A percentile compares a stretch with the other conserved stretches of the same genome.
These are phyloP conservation scores for Gouania willdenowi DNA, from an alignment of 2,797 vertebrate species.

Conservation along the genomic window DNA sequence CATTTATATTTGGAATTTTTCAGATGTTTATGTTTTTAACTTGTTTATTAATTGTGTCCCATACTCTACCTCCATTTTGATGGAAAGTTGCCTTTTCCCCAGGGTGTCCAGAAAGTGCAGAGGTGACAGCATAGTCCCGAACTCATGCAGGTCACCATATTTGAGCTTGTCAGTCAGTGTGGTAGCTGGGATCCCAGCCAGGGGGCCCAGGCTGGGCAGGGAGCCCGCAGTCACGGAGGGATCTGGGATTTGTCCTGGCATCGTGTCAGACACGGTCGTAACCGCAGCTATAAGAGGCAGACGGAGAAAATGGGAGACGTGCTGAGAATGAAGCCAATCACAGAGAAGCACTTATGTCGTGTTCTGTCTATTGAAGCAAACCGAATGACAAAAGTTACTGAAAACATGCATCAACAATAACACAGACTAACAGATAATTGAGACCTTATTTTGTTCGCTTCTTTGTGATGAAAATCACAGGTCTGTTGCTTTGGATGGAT, in stretches of 20 bases:
- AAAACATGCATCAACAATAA: conserved; percentile 6
- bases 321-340: conserved; percentile 18
- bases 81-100: conserved; percentile 84
- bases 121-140: conserved; percentile 88
- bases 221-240: conserved; percentile 89
- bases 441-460: conserved; percentile 6
- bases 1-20: too few species aligned
- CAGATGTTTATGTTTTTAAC: too few species aligned
- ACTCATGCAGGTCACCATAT: conserved; percentile 87
- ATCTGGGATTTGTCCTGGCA: conserved; percentile 97
- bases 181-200: conserved; percentile 86
- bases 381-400: background rate
- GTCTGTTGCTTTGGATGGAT: conserved; percentile 43
- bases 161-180: conserved; percentile 88
- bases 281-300: conserved; percentile 68
- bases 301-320: conserved; percentile 27
- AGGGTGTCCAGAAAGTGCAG: conserved; percentile 91
- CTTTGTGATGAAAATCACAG: conserved; percentile 44
- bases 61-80: conserved; percentile 89
- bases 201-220: conserved; percentile 84
- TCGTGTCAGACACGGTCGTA: conserved; percentile 83
- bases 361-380: background rate
- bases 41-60: too few species aligned
- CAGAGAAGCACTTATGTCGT: background rate
- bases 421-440: background rate